Evolutionary conservation across 1,140 invertebrate genomes (phyloP), one percentile per base, ranked within the genome.

Genomic region (Eupeodes corollae): DNA sequence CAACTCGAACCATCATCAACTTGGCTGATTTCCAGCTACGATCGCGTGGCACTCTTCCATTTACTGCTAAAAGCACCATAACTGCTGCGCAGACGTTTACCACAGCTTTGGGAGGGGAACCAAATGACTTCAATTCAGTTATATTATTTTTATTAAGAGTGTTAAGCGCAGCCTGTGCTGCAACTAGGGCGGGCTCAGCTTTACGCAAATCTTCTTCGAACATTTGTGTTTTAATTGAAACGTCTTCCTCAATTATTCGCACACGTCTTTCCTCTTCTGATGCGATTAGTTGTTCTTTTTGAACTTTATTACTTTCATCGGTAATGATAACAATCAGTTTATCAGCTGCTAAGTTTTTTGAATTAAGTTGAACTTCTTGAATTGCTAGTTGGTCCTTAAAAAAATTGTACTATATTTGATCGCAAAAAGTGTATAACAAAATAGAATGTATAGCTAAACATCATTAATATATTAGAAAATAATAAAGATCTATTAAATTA

Each of bases 111-210:
- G 86, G 85, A 18, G 86, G 86, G n/a, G 82, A 79, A 0, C 88
- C 89, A 67, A 97, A 95, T 2, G 92, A 91, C 68, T 97, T 96
- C 53, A 97, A 68, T 67, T 98, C 93, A 1, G 92, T 95, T 35
- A 96, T 71, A 69, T 96, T 96, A 52, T 80, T 84, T 70, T 96
- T 97, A 63, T 96, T 95, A 1, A 97, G 68, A 0, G 92, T 97
- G 56, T 96, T 86, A 31, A 98, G 72, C 26, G 93, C 92, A 52
- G 86, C 88, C 63, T 88, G 83, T 3, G 93, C 92, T 19, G 90
- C 89, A 3, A 82, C 68, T n/a, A 98, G 71, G 5, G 91, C 91
- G 1, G 93, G 93, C 64, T 96, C 90, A 9, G 92, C 92, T 64
- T 88, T 89, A 0, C 79, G 80, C 44, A 98, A 75, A 74, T 98